Percentiles rank a stretch among this genome's conserved stretches.
phyloP scores from a whole-genome alignment of 2,797 vertebrate species.

The Pseudotriccus pelzelni region DNA sequence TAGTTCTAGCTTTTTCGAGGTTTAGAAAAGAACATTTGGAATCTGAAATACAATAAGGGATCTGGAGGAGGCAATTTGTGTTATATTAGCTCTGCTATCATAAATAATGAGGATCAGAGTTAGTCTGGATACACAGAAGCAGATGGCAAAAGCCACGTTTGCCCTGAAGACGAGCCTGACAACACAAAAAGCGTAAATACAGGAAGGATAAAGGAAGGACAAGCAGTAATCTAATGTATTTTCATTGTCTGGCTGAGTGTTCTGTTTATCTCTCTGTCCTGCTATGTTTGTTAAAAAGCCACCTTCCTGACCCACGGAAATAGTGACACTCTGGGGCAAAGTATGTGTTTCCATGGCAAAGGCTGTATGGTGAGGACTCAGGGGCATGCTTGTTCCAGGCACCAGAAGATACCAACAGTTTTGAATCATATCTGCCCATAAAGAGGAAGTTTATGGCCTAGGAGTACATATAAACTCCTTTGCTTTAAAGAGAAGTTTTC shows the following conservation, averaged over 20 bases:
- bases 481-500: not conserved
- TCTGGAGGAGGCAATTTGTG: not conserved
- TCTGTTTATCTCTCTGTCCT: not conserved
- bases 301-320: not conserved
- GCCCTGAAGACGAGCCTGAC: not conserved
- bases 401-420: not conserved
- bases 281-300: not conserved
- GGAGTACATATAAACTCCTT: not conserved
- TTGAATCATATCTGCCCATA: not conserved
- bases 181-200: not conserved
- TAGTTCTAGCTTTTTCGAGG: not conserved
- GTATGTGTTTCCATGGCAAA: not conserved
- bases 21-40: not conserved
- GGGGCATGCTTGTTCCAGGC: not conserved
- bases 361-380: not conserved
- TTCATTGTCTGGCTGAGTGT: not conserved
- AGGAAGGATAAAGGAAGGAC: not conserved
- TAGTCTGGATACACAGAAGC: not conserved
- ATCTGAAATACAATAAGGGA: not conserved
- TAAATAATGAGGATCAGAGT: not conserved
- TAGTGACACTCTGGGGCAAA: not conserved
- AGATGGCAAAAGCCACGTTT: not conserved
- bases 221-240: not conserved
- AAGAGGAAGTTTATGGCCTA: not conserved
- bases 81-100: not conserved